Evolutionary conservation across 2,113 vertebrate species (phyloP), one percentile per base, ranked within the genome.

Genomic region (Loxodonta africana): DNA sequence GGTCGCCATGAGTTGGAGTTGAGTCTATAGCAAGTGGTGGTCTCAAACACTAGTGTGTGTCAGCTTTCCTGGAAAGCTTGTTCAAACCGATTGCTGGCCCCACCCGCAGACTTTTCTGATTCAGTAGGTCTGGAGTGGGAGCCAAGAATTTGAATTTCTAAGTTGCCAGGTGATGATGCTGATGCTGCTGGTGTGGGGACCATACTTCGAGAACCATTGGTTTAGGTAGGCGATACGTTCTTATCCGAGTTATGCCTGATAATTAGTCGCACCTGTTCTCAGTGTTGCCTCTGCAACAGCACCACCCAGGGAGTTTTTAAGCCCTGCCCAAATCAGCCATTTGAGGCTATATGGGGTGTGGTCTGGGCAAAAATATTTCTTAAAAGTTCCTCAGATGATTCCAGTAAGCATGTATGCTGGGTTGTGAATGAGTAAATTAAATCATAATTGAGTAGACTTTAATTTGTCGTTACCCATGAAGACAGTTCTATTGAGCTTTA

Each of bases 401-500:
- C n/a, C 57, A 30, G 23, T 44, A 78, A 73, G 48, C 51, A 44
- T 28, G 21, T 26, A 77, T 18, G 30, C 80, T 65, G 28, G 63
- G 41, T 14, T 76, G 78, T 82, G 62, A 96, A 67, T 57, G 46
- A 88, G 65, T 53, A n/a, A 95, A n/a, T 76, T 84, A 91, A 63
- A 85, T 37, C 53, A 77, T 23, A 71, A 78, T 28, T 26, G 53
- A 53, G 5, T 33, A 23, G 63, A 74, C 23, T 53, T 84, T 95
- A 82, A 74, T 78, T 93, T 86, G 77, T 44, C 26, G 41, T 73
- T 20, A 41, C 63, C 91, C 89, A 30, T 2, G n/a, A 74, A 44
- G 51, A 69, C 28, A 74, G 46, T 63, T 53, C 60, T 87, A 10
- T 41, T 53, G 83, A 1, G 20, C 20, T 93, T 73, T 48, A 87